A percentile compares a stretch with the other conserved stretches of the same genome.
These are phyloP conservation scores for Drosophila borealis DNA, from an alignment of 2,888 invertebrate species.

Conservation along the genomic window DNA sequence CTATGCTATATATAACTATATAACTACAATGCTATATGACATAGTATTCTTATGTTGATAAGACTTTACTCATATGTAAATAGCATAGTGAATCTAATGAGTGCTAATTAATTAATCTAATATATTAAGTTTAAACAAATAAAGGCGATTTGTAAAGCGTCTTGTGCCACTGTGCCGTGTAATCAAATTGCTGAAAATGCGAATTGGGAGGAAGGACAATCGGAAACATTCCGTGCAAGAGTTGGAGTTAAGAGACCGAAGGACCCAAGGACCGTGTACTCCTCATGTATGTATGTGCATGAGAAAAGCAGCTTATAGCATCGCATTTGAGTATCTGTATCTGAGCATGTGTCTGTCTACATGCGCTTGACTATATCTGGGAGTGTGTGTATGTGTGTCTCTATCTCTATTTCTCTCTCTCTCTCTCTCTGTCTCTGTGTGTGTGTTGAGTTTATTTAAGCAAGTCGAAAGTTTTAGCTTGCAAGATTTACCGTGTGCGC, in stretches of 20 bases:
- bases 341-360: slow-evolving; percentile 35
- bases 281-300: slow-evolving; percentile 61
- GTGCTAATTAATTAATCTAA: too few relatives aligned
- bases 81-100: too few relatives aligned
- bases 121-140: not conserved
- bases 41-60: too few relatives aligned
- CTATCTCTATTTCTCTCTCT: not conserved
- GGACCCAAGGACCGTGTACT: slow-evolving; percentile 45
- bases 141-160: not conserved
- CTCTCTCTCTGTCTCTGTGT: slow-evolving; percentile 29
- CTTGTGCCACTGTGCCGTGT: slow-evolving; percentile 55
- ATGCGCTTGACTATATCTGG: slow-evolving; percentile 14
- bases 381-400: slow-evolving; percentile 10
- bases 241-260: slow-evolving; percentile 43
- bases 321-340: slow-evolving; percentile 52
- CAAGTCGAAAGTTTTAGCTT: slow-evolving; percentile 78
- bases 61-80: too few relatives aligned
- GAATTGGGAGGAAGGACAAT: slow-evolving; percentile 54
- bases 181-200: slow-evolving; percentile 76
- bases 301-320: slow-evolving; percentile 73
- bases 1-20: too few relatives aligned
- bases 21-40: too few relatives aligned
- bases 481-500: slow-evolving; percentile 77
- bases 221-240: slow-evolving; percentile 50
- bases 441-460: slow-evolving; percentile 76